Evolutionary conservation across 2,888 invertebrate species (phyloP).

Genomic region (Thumatha senex): DNA sequence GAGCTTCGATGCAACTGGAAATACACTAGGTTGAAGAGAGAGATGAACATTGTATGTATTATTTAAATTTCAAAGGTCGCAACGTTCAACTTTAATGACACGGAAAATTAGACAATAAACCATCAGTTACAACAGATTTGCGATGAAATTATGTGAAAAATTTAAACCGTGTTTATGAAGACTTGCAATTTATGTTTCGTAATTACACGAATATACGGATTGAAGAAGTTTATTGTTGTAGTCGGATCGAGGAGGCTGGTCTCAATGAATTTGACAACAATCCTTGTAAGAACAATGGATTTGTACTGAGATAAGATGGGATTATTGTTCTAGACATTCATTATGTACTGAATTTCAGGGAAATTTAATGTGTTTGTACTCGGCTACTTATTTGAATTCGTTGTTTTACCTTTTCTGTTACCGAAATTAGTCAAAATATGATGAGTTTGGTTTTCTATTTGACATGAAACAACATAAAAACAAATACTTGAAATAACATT

Average conservation of each 20-base stretch:
- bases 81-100: conserved; percentile 23
- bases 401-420: too few species aligned
- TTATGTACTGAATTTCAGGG: not conserved
- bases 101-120: conserved; percentile 34
- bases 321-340: not conserved
- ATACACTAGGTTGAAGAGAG: too few species aligned
- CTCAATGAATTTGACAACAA: not conserved
- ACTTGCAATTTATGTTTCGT: not conserved
- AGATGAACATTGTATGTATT: too few species aligned
- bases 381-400: too few species aligned
- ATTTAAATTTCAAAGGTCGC: too few species aligned
- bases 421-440: too few species aligned
- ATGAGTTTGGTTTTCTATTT: too few species aligned
- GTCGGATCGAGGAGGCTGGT: not conserved
- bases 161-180: not conserved
- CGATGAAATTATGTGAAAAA: conserved; percentile 8
- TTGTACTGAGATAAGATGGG: conserved; percentile 3
- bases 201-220: not conserved
- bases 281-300: not conserved
- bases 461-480: too few species aligned
- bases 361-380: too few species aligned
- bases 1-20: too few species aligned
- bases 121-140: conserved; percentile 13
- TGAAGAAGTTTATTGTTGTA: not conserved
- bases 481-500: too few species aligned